phyloP scores from a whole-genome alignment of 2,797 vertebrate genomes.

The Siniperca undulata region DNA sequence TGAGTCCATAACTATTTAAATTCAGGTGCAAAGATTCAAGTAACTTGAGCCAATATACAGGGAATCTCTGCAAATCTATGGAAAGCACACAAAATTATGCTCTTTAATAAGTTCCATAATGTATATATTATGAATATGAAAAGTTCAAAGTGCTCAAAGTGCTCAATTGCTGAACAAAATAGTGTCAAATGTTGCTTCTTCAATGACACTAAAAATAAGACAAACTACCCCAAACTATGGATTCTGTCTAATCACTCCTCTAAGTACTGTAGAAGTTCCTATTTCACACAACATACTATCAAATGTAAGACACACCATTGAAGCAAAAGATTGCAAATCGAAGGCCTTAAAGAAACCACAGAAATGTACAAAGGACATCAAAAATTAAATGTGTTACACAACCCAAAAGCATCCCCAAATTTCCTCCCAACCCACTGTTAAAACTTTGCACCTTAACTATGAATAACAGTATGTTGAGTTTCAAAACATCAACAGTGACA shows the following conservation, averaged over 20 bases:
- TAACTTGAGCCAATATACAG: background rate
- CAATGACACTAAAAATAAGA: background rate
- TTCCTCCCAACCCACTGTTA: background rate
- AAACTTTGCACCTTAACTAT: background rate
- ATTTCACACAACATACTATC: background rate
- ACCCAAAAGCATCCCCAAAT: background rate
- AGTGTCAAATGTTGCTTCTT: background rate
- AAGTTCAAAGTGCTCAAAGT: background rate
- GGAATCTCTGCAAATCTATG: background rate
- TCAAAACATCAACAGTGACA: background rate
- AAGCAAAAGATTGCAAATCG: background rate
- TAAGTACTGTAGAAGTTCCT: background rate
- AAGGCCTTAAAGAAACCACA: background rate
- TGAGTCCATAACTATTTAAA: background rate
- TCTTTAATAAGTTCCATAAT: background rate
- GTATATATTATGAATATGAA: background rate
- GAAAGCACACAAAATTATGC: background rate
- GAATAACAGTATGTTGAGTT: background rate
- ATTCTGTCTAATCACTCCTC: background rate
- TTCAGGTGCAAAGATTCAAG: background rate
- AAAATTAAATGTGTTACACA: background rate
- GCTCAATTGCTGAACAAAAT: conserved; percentile 1
- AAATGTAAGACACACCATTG: background rate
- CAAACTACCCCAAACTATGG: background rate
- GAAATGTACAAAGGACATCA: background rate